These are phyloP conservation scores for Lacerta viridis DNA, from an alignment of 2,797 vertebrate species.

Conservation along the genomic window DNA sequence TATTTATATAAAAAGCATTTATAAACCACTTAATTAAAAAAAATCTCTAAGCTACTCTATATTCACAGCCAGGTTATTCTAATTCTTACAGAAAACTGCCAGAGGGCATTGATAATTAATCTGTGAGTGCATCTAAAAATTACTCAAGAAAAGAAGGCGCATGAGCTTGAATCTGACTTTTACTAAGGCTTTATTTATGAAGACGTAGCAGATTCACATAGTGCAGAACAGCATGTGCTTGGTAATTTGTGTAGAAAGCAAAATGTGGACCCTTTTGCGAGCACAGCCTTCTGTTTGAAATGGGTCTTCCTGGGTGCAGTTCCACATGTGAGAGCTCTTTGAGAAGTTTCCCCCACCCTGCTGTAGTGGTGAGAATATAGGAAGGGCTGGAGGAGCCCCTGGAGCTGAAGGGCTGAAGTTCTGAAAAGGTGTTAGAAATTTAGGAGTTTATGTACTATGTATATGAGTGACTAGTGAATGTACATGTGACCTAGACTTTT, in stretches of 20 bases:
- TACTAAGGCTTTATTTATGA: conserved; percentile 15
- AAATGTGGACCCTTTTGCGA: not conserved
- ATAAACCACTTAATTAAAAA: no score
- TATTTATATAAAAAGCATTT: no score
- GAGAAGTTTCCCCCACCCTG: not conserved
- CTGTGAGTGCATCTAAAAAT: conserved; percentile 5
- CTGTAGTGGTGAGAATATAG: not conserved
- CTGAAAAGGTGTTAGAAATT: not conserved
- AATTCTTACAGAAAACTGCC: conserved; percentile 23
- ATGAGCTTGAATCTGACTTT: conserved; percentile 22
- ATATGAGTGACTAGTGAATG: not conserved
- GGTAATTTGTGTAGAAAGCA: not conserved
- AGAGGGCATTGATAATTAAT: conserved; percentile 31
- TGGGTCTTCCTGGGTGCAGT: not conserved
- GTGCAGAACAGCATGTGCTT: not conserved
- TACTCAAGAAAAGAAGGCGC: not conserved
- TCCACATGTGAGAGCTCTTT: not conserved
- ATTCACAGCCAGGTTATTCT: conserved; percentile 22
- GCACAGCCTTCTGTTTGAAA: not conserved
- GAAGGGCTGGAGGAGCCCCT: not conserved
- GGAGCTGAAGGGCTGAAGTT: not conserved
- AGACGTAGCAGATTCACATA: not conserved
- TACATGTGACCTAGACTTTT: not conserved
- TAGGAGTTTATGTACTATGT: not conserved
- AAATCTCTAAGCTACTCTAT: not conserved